Conservation (phyloP, 2,888 invertebrate genomes). For the Itoplectis maculator region DNA sequence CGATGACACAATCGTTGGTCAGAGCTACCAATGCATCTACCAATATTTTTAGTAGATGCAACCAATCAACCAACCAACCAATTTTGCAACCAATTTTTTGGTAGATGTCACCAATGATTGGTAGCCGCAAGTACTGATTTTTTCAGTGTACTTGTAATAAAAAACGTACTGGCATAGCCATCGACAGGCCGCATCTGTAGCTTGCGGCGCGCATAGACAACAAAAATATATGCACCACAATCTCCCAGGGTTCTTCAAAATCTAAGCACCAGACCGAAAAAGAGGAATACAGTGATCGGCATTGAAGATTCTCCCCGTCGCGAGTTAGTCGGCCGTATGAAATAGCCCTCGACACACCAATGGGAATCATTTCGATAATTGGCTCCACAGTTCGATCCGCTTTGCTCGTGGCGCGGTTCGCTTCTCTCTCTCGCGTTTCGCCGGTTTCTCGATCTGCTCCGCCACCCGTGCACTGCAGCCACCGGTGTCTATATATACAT, state of each 20-base stretch:
- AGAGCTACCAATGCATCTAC: too few relatives aligned
- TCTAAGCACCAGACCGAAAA: slow-evolving; percentile 10
- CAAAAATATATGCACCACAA: neutral
- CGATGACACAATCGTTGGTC: too few relatives aligned
- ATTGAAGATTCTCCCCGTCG: slow-evolving; percentile 17
- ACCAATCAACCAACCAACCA: too few relatives aligned
- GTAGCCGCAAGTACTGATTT: too few relatives aligned
- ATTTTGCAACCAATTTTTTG: too few relatives aligned
- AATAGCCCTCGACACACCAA: slow-evolving; percentile 43
- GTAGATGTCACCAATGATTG: too few relatives aligned
- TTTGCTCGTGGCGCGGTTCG: slow-evolving; percentile 37
- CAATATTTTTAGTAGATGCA: too few relatives aligned
- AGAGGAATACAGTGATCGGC: neutral
- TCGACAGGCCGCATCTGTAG: too few relatives aligned
- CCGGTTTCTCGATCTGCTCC: slow-evolving; percentile 28
- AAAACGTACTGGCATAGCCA: too few relatives aligned
- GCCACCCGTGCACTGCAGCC: slow-evolving; percentile 9
- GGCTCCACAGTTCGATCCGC: slow-evolving; percentile 54
- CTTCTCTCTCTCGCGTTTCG: slow-evolving; percentile 26
- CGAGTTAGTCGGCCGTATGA: slow-evolving; percentile 23
- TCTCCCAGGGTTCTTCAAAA: neutral
- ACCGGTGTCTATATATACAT: neutral
- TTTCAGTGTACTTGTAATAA: too few relatives aligned
- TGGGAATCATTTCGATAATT: slow-evolving; percentile 65
- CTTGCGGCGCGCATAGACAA: neutral